Evolutionary conservation across 1,140 invertebrate species (phyloP), one percentile per base, ranked within the genome.

Genomic region (Pomacea maculata): DNA sequence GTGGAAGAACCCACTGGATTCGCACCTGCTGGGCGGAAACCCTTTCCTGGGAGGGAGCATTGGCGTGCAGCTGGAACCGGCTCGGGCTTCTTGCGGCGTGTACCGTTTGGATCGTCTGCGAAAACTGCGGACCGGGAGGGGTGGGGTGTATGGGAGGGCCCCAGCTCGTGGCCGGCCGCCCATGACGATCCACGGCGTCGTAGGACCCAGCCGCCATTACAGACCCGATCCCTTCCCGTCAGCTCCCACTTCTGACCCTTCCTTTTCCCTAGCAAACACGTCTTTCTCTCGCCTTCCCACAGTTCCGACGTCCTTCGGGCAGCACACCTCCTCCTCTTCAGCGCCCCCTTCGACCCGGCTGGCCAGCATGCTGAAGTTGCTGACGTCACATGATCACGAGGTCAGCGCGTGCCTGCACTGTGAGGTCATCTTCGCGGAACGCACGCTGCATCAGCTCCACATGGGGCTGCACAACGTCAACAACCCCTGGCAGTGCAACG

Each of bases 401-500:
- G 76, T 78, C 17, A 78, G 76, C 76, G 76, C 71, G 81, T 91
- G 91, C 82, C 85, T 82, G 34, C 97, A 96, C 89, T 99, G 98
- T 92, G 95, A 96, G 83, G 98, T 99, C 83, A 95, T 96, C 12
- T 99, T 98, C 92, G 96, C 96, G 4, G 97, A 99, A 92, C 96
- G 96, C 88, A 98, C 97, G 0, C 93, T 99, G 57, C 99, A 98
- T 92, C 97, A 98, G 92, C 93, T 99, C 74, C 98, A 99, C 93
- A 98, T 98, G 93, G 97, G 97, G 83, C 96, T 98, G 90, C 98
- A 99, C 92, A 97, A 96, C 83, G 96, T 98, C 86, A 96, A 96
- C 82, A 97, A 98, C 93, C 97, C 97, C 0, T 99, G 97, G 97
- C 97, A 97, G 91, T 99, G 98, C 92, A 99, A 99, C 92, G 96